These are phyloP conservation scores for Lacerta bilineata DNA, from an alignment of 2,797 vertebrate species.

Conservation along the genomic window DNA sequence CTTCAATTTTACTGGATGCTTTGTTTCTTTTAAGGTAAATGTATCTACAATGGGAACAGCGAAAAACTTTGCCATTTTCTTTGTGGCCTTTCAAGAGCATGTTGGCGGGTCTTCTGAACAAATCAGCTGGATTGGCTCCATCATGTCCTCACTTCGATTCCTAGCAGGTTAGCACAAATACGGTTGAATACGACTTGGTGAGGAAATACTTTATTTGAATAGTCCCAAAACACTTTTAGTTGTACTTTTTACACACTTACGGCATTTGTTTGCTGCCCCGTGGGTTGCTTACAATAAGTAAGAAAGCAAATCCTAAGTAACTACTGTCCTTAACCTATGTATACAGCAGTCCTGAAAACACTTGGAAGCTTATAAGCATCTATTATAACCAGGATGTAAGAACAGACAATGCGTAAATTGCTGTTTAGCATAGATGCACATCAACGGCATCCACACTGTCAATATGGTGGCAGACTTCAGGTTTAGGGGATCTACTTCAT, in stretches of 20 bases:
- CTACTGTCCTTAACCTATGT: background rate
- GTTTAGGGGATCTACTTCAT: too few species aligned
- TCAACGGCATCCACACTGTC: background rate
- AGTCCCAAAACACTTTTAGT: background rate
- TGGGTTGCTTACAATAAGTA: background rate
- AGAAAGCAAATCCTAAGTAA: background rate
- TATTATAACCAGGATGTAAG: too few species aligned
- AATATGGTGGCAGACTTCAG: background rate
- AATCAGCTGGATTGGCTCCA: constrained; percentile 94
- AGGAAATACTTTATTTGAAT: background rate
- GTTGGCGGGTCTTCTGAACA: constrained; percentile 90
- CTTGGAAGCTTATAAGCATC: background rate
- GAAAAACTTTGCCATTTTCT: constrained; percentile 95
- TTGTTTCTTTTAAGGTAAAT: constrained; percentile 85
- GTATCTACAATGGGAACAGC: constrained; percentile 91
- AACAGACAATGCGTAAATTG: background rate
- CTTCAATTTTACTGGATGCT: background rate
- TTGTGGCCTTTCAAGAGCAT: constrained; percentile 93
- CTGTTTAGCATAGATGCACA: background rate
- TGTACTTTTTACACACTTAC: background rate
- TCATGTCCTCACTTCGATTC: constrained; percentile 93
- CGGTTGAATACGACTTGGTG: fast-evolving
- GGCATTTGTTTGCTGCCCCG: too few species aligned
- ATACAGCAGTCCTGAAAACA: background rate
- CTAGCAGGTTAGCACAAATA: constrained; percentile 83